These are phyloP conservation scores for Phasia obesa DNA, from an alignment of 2,888 invertebrate genomes.

Conservation along the genomic window DNA sequence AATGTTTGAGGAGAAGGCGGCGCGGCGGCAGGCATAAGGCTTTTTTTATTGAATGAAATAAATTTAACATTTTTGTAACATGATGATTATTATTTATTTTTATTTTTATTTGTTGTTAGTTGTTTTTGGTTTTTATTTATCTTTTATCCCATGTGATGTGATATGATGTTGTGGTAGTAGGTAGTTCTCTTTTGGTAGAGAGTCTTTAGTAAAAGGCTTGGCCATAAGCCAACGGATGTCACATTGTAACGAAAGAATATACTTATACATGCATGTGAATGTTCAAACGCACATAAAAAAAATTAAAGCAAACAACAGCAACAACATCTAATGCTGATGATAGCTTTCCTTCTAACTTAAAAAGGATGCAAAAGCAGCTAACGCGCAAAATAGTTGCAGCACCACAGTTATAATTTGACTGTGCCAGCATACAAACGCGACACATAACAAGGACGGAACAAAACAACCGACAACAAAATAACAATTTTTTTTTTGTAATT, in stretches of 20 bases:
- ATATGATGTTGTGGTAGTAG: conserved; percentile 47
- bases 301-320: conserved; percentile 15
- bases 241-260: conserved; percentile 46
- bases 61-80: conserved; percentile 51
- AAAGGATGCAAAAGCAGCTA: conserved; percentile 69
- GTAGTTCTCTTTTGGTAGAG: conserved; percentile 52
- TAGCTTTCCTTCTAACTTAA: conserved; percentile 68
- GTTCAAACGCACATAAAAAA: conserved; percentile 16
- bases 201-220: conserved; percentile 56
- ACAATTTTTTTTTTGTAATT: conserved; percentile 10
- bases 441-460: conserved; percentile 51
- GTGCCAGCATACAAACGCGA: conserved; percentile 66
- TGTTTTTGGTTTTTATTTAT: conserved; percentile 5
- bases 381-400: conserved; percentile 69
- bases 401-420: conserved; percentile 68
- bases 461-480: conserved; percentile 10
- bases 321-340: conserved; percentile 66
- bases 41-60: conserved; percentile 47
- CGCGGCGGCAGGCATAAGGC: conserved; percentile 12
- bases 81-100: conserved; percentile 28
- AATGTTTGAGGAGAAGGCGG: conserved; percentile 26
- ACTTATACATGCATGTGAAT: not conserved
- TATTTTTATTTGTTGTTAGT: conserved; percentile 34
- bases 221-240: conserved; percentile 66
- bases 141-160: conserved; percentile 56